phyloP scores from a whole-genome alignment of 2,113 vertebrate species.

The Ictalurus punctatus region DNA sequence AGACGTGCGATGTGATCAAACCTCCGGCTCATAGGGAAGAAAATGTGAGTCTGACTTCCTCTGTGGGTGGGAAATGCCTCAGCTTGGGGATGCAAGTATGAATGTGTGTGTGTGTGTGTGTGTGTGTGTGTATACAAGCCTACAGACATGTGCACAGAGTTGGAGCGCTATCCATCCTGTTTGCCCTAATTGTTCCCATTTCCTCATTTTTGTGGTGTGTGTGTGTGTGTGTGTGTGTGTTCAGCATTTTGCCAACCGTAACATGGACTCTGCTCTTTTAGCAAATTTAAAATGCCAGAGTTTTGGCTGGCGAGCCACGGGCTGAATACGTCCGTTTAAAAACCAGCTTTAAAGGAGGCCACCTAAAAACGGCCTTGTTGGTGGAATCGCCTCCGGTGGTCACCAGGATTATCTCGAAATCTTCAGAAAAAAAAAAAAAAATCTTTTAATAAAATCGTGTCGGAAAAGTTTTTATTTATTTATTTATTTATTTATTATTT shows the following conservation, averaged over 20 bases:
- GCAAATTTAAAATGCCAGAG: not conserved
- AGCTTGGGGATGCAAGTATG: slow-evolving; percentile 33
- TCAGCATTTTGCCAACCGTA: slow-evolving; percentile 12
- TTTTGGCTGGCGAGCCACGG: not conserved
- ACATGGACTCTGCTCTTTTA: slow-evolving; percentile 8
- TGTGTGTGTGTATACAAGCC: slow-evolving; percentile 31
- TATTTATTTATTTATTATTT: too few species aligned
- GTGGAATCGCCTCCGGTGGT: not conserved
- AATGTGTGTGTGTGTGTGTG: slow-evolving; percentile 31
- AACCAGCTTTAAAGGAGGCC: not conserved
- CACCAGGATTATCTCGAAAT: not conserved
- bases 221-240: slow-evolving; percentile 34
- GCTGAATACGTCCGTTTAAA: not conserved
- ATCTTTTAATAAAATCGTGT: not conserved
- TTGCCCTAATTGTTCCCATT: slow-evolving; percentile 57
- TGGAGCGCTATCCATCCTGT: slow-evolving; percentile 52
- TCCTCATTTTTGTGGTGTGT: slow-evolving; percentile 51
- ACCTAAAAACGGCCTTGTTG: not conserved
- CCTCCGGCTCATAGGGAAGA: slow-evolving; percentile 6
- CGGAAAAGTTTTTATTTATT: not conserved
- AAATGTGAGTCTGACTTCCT: slow-evolving; percentile 47
- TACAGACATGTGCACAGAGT: not conserved
- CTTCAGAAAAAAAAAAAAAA: not conserved
- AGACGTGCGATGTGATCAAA: not conserved
- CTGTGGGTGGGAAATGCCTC: slow-evolving; percentile 45